Conservation (phyloP, 53 echinoderm and acorn worm genomes). For the Astropecten irregularis region DNA sequence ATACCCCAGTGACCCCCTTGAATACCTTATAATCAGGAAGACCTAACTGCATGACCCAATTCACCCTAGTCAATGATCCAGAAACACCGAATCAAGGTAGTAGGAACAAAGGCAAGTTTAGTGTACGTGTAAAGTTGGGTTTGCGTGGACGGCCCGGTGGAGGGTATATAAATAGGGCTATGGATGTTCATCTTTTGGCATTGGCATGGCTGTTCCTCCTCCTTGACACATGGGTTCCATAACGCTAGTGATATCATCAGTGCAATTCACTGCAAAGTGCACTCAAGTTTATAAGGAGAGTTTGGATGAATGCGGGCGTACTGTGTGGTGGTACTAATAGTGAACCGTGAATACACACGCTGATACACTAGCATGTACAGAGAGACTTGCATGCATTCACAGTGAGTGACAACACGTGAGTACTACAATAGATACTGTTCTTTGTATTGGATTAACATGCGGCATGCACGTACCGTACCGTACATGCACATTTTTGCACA, state of each 20-base stretch:
- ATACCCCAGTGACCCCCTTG: conserved; percentile 49
- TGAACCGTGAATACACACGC: too few species aligned
- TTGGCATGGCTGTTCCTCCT: not conserved
- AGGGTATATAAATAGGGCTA: conserved; percentile 38
- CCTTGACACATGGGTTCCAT: not conserved
- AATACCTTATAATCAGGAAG: conserved; percentile 35
- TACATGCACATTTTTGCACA: too few species aligned
- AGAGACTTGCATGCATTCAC: too few species aligned
- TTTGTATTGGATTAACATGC: too few species aligned
- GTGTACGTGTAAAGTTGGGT: not conserved
- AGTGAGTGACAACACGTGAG: conserved; percentile 26
- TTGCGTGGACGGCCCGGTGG: too few species aligned
- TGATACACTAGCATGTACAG: too few species aligned
- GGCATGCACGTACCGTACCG: too few species aligned
- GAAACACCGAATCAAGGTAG: conserved; percentile 38
- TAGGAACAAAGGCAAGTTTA: conserved; percentile 39
- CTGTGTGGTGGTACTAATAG: too few species aligned
- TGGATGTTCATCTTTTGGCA: not conserved
- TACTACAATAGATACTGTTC: conserved; percentile 6
- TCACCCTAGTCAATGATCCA: conserved; percentile 56
- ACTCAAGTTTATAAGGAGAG: not conserved
- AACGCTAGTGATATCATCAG: not conserved
- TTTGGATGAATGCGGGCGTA: too few species aligned
- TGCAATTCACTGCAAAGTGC: not conserved
- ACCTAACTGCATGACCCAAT: conserved; percentile 56